Conservation (phyloP, 2,113 vertebrate species). For the Gnathonemus longibarbis region DNA sequence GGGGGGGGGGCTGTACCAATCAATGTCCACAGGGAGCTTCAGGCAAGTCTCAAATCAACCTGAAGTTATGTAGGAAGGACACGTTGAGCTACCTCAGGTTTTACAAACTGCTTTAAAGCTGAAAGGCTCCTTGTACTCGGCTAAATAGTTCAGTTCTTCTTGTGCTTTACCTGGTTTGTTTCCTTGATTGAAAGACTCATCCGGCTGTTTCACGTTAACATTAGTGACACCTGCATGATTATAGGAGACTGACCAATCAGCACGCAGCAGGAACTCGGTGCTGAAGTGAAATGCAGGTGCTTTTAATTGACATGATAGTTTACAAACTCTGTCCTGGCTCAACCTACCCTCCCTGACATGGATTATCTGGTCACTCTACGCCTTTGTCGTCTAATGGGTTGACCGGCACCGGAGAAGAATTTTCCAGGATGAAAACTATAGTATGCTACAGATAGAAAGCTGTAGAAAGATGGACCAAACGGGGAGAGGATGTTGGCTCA, state of each 20-base stretch:
- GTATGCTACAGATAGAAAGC: background rate
- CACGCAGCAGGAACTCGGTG: background rate
- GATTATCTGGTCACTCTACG: background rate
- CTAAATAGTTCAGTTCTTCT: background rate
- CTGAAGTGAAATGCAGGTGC: background rate
- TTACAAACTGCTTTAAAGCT: background rate
- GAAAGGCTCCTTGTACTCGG: background rate
- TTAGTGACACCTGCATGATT: background rate
- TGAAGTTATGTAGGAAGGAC: background rate
- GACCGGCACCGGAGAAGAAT: background rate
- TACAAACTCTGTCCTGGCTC: background rate
- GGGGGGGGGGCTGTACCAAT: background rate
- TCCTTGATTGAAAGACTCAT: background rate
- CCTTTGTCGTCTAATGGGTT: background rate
- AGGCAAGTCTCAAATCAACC: no score
- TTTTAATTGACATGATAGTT: background rate
- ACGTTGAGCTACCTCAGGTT: background rate
- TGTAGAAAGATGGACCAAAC: background rate
- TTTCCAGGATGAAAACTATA: background rate
- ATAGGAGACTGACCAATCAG: background rate
- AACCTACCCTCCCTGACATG: background rate
- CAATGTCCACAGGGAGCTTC: background rate
- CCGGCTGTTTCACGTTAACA: background rate
- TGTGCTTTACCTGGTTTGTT: background rate
- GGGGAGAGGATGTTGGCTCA: background rate